Base-by-base conservation (phyloP, 2,888 invertebrate species). In the Allophyes oxyacanthae region DNA sequence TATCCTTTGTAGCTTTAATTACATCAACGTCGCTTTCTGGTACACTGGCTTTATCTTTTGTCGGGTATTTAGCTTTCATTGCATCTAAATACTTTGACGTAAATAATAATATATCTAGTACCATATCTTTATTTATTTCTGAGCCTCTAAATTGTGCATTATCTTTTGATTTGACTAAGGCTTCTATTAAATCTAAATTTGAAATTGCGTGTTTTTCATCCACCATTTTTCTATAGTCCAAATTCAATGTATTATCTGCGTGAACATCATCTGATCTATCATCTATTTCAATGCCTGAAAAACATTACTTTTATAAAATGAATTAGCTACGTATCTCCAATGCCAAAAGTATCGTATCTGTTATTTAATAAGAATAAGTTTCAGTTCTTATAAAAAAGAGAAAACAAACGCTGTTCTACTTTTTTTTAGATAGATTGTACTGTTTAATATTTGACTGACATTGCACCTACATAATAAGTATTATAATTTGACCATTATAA, bases 241-340 rank as follows among this genome's bases (percentile, higher is more conserved):
- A 13, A 13, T 13, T 26, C 20, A 0, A 1, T 28, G 30, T 34
- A 14, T n/a, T 30, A 1, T 51, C 34, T 20, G 6, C 46, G 6
- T 48, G 11, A 9, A 14, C 32, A 13, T 45, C 13, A 4, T 7
- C 54, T 28, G 15, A 15, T 33, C 26, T 38, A 6, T 36, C 11
- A 48, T 63, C 57, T 15, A 57, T 53, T 44, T 53, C 41, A 38
- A 65, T 36, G 30, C 53, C 67, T 70, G 36, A 10, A 68, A 67
- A 49, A 48, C 0, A 30, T 8, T 0, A 8, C 1, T 37, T 38
- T 2, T 26, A 8, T 15, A 42, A 10, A 25, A 7, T 33, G 20
- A 20, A 49, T 8, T 11, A 25, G n/a, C n/a, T n/a, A 10, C 10
- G 8, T 30, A 9, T 30, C 10, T 9, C 7, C 8, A 20, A 20